Evolutionary conservation across 2,113 vertebrate species (phyloP).

Genomic region (Platysteira castanea): DNA sequence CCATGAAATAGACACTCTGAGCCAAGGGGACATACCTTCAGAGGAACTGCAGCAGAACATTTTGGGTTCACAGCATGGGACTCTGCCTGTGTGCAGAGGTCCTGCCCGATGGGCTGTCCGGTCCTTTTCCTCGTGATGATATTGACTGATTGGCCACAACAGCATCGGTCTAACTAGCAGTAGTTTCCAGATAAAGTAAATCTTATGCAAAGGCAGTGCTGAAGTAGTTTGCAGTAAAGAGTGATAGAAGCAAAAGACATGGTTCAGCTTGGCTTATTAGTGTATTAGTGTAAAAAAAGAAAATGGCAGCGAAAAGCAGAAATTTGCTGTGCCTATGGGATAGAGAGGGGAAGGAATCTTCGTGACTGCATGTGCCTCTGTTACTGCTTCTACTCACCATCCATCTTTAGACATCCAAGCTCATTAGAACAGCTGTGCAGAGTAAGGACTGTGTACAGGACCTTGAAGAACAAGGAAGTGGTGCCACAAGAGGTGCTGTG

Average conservation of each 20-base stretch:
- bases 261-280: neutral
- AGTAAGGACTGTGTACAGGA: fast-evolving
- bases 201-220: neutral
- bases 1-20: neutral
- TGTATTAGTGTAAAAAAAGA: neutral
- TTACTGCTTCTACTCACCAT: neutral
- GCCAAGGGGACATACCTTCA: neutral
- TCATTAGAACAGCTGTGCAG: neutral
- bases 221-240: neutral
- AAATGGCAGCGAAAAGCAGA: neutral
- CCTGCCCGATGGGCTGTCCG: neutral
- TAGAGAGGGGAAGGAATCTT: neutral
- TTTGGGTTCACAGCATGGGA: neutral
- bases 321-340: neutral
- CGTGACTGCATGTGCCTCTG: neutral
- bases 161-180: neutral
- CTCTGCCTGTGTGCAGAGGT: neutral
- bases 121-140: neutral
- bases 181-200: neutral
- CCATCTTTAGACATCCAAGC: neutral
- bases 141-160: neutral
- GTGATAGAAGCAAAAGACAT: neutral
- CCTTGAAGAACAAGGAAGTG: neutral
- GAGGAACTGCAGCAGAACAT: neutral
- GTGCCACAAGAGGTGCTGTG: neutral